Evolutionary conservation across 2,888 invertebrate species (phyloP).

Genomic region (Conchocele bisecta): DNA sequence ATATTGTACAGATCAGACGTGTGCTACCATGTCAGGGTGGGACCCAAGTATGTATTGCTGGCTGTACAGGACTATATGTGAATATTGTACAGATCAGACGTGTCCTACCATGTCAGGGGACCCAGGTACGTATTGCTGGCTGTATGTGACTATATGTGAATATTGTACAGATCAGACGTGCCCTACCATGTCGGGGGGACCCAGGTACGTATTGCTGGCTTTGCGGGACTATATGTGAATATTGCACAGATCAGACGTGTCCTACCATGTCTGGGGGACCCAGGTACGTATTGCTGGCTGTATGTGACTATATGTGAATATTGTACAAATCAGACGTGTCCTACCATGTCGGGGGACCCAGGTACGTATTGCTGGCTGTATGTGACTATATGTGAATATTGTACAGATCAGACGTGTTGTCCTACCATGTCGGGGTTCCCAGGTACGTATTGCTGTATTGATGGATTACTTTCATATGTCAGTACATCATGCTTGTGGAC

Average conservation of each 20-base stretch:
- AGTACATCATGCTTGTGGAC: no score
- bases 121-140: constrained; percentile 85
- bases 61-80: constrained; percentile 93
- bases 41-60: constrained; percentile 82
- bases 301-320: constrained; percentile 93
- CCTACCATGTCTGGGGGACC: neutral
- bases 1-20: constrained; percentile 91
- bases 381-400: constrained; percentile 91
- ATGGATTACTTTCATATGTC: no score
- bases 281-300: constrained; percentile 85
- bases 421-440: constrained; percentile 96
- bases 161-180: constrained; percentile 92
- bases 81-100: constrained; percentile 90
- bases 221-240: neutral
- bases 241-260: neutral
- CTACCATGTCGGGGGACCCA: constrained; percentile 95
- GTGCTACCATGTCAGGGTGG: constrained; percentile 95
- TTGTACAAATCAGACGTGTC: constrained; percentile 92
- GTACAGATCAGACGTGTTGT: constrained; percentile 91
- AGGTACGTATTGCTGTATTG: constrained; percentile 83
- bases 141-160: constrained; percentile 92
- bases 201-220: constrained; percentile 84
- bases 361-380: constrained; percentile 87
- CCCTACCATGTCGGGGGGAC: constrained; percentile 95
- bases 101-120: constrained; percentile 97